Evolutionary conservation across 2,888 invertebrate species (phyloP).

Genomic region (Noctua comes): DNA sequence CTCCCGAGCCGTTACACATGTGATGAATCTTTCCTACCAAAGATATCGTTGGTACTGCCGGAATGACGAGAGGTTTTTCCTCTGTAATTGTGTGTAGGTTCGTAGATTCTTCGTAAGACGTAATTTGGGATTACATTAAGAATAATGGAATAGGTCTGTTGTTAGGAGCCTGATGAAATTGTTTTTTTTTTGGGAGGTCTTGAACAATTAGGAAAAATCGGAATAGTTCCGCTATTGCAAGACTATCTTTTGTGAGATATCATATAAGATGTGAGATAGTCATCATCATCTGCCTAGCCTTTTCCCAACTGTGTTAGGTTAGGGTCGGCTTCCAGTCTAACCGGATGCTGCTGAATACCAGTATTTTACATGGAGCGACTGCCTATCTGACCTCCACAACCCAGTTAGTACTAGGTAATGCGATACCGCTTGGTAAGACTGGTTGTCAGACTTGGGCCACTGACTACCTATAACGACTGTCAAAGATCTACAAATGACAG

Average conservation of each 20-base stretch:
- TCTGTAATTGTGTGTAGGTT: slow-evolving; percentile 37
- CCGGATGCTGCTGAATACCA: too few relatives aligned
- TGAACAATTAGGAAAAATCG: not conserved
- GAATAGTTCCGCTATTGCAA: not conserved
- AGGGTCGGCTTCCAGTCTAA: too few relatives aligned
- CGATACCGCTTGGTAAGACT: too few relatives aligned
- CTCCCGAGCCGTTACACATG: slow-evolving; percentile 56
- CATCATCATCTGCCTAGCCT: too few relatives aligned
- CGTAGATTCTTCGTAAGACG: slow-evolving; percentile 15
- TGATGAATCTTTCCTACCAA: slow-evolving; percentile 62
- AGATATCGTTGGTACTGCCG: slow-evolving; percentile 39
- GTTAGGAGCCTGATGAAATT: slow-evolving; percentile 17
- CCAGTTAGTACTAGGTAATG: too few relatives aligned
- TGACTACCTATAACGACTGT: too few relatives aligned
- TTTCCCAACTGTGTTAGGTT: too few relatives aligned
- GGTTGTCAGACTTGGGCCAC: too few relatives aligned
- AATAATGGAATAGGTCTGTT: slow-evolving; percentile 22
- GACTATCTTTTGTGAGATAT: not conserved
- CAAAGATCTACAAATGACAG: too few relatives aligned
- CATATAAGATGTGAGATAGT: too few relatives aligned
- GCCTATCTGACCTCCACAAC: too few relatives aligned
- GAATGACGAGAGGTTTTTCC: slow-evolving; percentile 37
- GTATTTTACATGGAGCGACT: too few relatives aligned
- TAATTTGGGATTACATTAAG: slow-evolving; percentile 48
- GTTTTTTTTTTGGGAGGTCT: slow-evolving; percentile 7